Base-by-base conservation (phyloP, 2,888 invertebrate species). In the Schizaphis graminum region DNA sequence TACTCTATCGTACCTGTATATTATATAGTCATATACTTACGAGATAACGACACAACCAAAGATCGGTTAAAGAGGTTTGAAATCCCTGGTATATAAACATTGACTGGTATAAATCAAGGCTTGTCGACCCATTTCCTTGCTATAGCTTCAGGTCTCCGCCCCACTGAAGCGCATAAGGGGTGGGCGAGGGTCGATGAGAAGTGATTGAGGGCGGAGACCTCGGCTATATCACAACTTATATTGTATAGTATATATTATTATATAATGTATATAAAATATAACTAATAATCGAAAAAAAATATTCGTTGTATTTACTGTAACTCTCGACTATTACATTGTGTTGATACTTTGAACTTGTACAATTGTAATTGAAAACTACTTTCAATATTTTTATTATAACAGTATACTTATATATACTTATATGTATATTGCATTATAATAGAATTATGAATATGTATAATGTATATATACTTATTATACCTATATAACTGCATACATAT, bases 351-450 rank as follows among this genome's bases (percentile, higher is more conserved):
- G 35, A 88, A 56, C 88, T 88, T 88, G 53, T 88, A 56, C 88
- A 53, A 88, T 35, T 35, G 53, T 88, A 88, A 88, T 88, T 88
- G 88, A 88, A 88, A 88, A 41, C 88, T 88, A 56, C 53, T 88
- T 35, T 41, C 26, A n/a, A 44, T 44, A 44, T 3, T 44, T 44
- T 44, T 47, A n/a, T 47, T n/a, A n/a, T n/a, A n/a, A n/a, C n/a
- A n/a, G 28, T 87, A 44, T 44, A 44, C n/a, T n/a, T n/a, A n/a
- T n/a, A n/a, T n/a, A n/a, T n/a, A n/a, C n/a, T n/a, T 44, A 84
- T 41, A 35, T 86, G 13, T 86, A 47, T 86, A 86, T 44, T 26
- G 28, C 26, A 86, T 47, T 47, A 28, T 86, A 86, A 86, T 47
- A 26, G 86, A 44, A n/a, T 86, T 47, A n/a, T 86, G 86, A 86